Percentiles rank a stretch among this genome's conserved stretches.
These are phyloP conservation scores for Hylaeus anthracinus DNA, from an alignment of 1,140 invertebrate species.

Conservation along the genomic window DNA sequence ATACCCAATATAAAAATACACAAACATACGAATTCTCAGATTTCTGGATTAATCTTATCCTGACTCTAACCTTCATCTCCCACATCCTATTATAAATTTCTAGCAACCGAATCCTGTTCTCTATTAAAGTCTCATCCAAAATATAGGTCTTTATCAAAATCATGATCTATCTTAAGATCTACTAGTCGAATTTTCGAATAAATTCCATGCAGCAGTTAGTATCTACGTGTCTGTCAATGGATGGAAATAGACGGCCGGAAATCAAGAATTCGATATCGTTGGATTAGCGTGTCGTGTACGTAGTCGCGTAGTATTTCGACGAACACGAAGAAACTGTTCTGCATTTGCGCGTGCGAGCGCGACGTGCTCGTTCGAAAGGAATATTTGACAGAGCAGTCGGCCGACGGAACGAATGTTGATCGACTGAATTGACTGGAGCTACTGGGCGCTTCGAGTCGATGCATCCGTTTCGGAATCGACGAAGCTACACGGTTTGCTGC, in stretches of 20 bases:
- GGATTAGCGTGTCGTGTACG: conserved; percentile 21
- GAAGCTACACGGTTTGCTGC: conserved; percentile 14
- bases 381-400: conserved; percentile 39
- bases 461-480: conserved; percentile 33
- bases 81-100: too few species aligned
- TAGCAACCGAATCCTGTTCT: too few species aligned
- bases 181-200: neutral
- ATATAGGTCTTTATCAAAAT: too few species aligned
- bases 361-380: conserved; percentile 18
- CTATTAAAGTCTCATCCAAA: too few species aligned
- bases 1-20: too few species aligned
- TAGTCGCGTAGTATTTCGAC: neutral
- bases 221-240: neutral
- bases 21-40: too few species aligned
- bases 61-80: too few species aligned
- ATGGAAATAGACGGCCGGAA: conserved; percentile 5
- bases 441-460: conserved; percentile 28
- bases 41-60: too few species aligned
- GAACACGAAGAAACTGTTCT: conserved; percentile 20
- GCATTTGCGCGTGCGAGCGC: conserved; percentile 23
- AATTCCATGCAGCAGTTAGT: neutral
- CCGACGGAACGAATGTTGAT: conserved; percentile 60
- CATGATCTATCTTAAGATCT: too few species aligned
- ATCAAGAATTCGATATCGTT: conserved; percentile 39
- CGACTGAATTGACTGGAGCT: conserved; percentile 54